These are phyloP conservation scores for Drosophila orosa DNA, from an alignment of 1,140 invertebrate genomes.

Conservation along the genomic window DNA sequence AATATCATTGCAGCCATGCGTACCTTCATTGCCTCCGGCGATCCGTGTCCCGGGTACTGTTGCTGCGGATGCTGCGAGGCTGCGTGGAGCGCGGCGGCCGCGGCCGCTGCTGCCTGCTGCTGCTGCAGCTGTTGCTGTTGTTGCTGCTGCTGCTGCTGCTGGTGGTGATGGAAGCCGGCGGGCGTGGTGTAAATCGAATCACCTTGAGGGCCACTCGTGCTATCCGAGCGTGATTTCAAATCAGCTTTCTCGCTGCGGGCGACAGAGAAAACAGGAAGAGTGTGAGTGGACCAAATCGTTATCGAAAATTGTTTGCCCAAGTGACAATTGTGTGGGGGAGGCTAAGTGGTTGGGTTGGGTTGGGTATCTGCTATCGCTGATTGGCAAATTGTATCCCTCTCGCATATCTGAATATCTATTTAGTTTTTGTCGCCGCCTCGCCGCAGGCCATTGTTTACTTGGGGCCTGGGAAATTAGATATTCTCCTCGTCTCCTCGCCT, in stretches of 20 bases:
- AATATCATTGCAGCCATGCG: constrained; percentile 91
- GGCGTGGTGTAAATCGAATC: constrained; percentile 84
- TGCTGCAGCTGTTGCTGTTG: constrained; percentile 69
- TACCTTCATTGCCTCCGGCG: constrained; percentile 91
- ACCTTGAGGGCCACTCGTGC: constrained; percentile 83
- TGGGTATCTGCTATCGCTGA: constrained; percentile 52
- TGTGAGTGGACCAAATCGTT: constrained; percentile 48
- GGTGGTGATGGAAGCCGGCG: constrained; percentile 83
- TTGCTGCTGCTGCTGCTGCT: constrained; percentile 78
- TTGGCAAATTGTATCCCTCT: constrained; percentile 71
- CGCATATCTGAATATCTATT: constrained; percentile 72
- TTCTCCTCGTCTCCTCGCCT: background rate
- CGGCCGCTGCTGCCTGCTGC: constrained; percentile 60
- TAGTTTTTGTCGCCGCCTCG: constrained; percentile 52
- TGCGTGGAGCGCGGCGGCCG: constrained; percentile 65
- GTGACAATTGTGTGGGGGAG: constrained; percentile 64
- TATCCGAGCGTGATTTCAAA: constrained; percentile 84
- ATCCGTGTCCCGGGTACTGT: constrained; percentile 83
- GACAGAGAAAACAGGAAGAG: constrained; percentile 23
- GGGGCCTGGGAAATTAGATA: constrained; percentile 63
- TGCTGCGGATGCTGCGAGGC: constrained; percentile 70
- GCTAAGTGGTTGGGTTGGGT: constrained; percentile 34
- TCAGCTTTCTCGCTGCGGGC: constrained; percentile 84
- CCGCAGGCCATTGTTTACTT: constrained; percentile 53
- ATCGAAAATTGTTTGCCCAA: constrained; percentile 61